These are phyloP conservation scores for Lamprologus ornatipinnis DNA, from an alignment of 2,113 vertebrate species.

Conservation along the genomic window DNA sequence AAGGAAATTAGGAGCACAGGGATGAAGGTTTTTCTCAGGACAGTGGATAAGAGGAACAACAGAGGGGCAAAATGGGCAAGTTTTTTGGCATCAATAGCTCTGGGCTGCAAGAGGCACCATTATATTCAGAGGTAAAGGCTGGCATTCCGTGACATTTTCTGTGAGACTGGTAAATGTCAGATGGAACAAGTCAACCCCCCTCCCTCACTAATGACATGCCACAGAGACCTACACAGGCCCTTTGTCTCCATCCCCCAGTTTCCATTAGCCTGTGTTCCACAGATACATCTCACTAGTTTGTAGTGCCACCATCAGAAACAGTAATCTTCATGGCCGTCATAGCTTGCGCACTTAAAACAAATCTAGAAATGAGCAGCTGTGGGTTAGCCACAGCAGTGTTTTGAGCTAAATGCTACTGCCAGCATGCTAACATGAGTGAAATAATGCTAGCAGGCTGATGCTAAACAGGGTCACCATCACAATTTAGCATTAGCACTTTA, in stretches of 20 bases:
- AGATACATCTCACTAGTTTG: conserved; percentile 9
- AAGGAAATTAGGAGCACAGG: background rate
- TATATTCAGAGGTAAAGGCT: conserved; percentile 62
- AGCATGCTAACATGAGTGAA: background rate
- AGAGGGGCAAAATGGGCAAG: background rate
- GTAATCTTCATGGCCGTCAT: background rate
- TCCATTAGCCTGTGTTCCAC: conserved; percentile 37
- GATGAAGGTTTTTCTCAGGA: background rate
- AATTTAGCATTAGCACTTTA: background rate
- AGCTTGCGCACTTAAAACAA: background rate
- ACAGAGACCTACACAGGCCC: conserved; percentile 23
- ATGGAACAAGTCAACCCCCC: conserved; percentile 48
- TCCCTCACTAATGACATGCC: conserved; percentile 48
- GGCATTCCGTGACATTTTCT: conserved; percentile 73
- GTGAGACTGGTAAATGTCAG: conserved; percentile 67
- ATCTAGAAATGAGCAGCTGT: background rate
- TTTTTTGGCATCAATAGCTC: conserved; percentile 53
- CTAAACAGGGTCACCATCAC: background rate
- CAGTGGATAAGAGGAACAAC: background rate
- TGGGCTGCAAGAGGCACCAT: conserved; percentile 40
- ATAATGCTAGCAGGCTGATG: background rate
- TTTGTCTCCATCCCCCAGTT: conserved; percentile 39
- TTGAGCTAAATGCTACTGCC: background rate
- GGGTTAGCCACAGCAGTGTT: background rate
- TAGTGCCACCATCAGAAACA: background rate